Conservation (phyloP, 2,113 vertebrate genomes). For the Rhabdornis inornatus region DNA sequence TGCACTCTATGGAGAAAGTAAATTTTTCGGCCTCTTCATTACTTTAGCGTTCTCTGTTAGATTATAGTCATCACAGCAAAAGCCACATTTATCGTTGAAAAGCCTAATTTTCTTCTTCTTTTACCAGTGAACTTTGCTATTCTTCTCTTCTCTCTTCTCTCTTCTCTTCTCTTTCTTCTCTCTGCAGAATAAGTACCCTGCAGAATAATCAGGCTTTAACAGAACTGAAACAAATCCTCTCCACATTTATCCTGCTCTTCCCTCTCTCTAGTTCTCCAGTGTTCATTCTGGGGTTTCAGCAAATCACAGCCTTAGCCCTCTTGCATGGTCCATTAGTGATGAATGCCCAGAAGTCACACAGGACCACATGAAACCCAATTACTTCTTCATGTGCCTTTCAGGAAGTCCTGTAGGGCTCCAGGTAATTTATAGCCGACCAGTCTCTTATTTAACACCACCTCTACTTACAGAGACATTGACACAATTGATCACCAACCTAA, state of each 20-base stretch:
- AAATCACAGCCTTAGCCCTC: constrained; percentile 1
- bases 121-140: neutral
- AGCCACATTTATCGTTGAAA: neutral
- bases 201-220: neutral
- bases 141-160: neutral
- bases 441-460: neutral
- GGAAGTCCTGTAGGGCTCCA: constrained; percentile 71
- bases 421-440: constrained; percentile 25
- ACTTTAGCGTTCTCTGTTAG: neutral
- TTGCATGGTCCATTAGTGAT: constrained; percentile 74
- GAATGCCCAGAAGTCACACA: constrained; percentile 26
- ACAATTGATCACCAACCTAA: constrained; percentile 11
- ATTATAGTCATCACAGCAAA: neutral
- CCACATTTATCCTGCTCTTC: neutral
- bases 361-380: constrained; percentile 64
- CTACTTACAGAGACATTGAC: neutral
- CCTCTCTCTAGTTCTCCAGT: neutral
- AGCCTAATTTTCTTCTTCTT: neutral
- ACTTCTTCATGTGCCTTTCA: constrained; percentile 63
- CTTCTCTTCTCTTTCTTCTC: no score
- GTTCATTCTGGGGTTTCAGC: neutral
- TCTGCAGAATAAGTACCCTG: neutral
- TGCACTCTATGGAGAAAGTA: neutral
- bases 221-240: neutral
- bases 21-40: neutral